Conservation (phyloP, 2,888 invertebrate species). For the Drosophila barbarae region DNA sequence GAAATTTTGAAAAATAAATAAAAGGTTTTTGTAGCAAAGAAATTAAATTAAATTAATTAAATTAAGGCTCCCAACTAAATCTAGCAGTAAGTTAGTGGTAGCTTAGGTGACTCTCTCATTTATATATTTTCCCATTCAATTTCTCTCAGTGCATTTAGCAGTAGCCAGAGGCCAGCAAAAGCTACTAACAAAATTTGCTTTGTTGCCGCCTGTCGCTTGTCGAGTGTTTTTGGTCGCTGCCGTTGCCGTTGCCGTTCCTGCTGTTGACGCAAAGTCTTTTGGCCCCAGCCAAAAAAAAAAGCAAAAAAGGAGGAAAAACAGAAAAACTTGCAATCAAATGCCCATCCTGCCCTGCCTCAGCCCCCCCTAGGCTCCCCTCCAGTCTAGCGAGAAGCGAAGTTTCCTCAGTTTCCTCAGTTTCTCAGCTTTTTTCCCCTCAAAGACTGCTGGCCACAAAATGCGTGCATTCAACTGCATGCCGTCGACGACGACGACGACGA, state of each 20-base stretch:
- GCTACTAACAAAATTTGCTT: conserved; percentile 61
- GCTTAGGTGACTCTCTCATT: too few species aligned
- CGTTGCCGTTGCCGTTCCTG: conserved; percentile 29
- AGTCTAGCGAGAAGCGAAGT: conserved; percentile 9
- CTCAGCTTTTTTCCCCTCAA: conserved; percentile 38
- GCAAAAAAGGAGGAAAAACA: neutral
- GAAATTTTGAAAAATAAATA: neutral
- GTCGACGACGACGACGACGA: conserved; percentile 25
- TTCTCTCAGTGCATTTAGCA: conserved; percentile 11
- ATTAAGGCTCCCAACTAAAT: too few species aligned
- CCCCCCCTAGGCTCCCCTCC: neutral
- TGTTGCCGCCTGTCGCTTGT: conserved; percentile 51
- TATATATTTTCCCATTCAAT: neutral
- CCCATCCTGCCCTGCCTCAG: conserved; percentile 19
- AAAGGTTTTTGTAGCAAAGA: neutral
- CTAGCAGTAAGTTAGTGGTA: too few species aligned
- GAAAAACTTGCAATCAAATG: conserved; percentile 42
- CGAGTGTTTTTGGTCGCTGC: conserved; percentile 55
- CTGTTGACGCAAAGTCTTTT: conserved; percentile 62
- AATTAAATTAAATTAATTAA: too few species aligned
- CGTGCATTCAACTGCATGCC: conserved; percentile 64
- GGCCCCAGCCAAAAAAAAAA: conserved; percentile 17
- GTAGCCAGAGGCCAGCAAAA: conserved; percentile 42
- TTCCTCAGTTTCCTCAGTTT: conserved; percentile 7
- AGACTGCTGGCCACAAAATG: conserved; percentile 55